Evolutionary conservation across 2,888 invertebrate species (phyloP), one percentile per base, ranked within the genome.

Genomic region (Eupithecia inturbata): DNA sequence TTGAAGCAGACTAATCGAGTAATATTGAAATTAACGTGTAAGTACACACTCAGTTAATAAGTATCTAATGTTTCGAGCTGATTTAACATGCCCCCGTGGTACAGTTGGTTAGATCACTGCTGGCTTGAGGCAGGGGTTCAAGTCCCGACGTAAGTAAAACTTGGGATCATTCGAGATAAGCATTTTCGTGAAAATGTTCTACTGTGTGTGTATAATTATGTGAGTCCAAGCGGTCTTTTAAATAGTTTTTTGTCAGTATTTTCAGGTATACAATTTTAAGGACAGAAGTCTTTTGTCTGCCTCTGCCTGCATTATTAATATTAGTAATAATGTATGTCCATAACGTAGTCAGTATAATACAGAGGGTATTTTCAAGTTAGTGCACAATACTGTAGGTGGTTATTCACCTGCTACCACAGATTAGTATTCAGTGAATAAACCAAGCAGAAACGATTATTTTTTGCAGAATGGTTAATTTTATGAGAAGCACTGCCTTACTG

Each of bases 1-100:
- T 90, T 91, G 91, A 91, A 86, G 89, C 87, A 89, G 85, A 84
- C 84, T 89, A 89, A 90, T 91, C 89, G 87, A 87, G 82, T 86
- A 19, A 63, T 33, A 31, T 63, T 63, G 33, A 63, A 33, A 33
- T 57, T 26, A 22, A 53, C 22, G 53, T 53, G 49, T 22, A 57
- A 57, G 57, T 57, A 57, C 57, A 14, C 57, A 12, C 57, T 26
- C 57, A 12, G 26, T 57, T 57, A 57, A 57, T 57, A 57, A 57
- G 26, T 26, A 26, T 57, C 22, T 14, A 57, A 26, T 57, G 57
- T 57, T 53, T 3, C 26, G 26, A 57, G 26, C 57, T 57, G 12
- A 57, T 14, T 12, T 57, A 14, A 57, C 22, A 22, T 22, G 49
- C 10, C 26, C 57, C 14, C 22, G 57, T 26, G 57, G 57, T 26